Percentiles rank a stretch among this genome's conserved stretches.
Evolutionary conservation across 2,797 vertebrate species (phyloP).

Genomic region (Gila robusta): DNA sequence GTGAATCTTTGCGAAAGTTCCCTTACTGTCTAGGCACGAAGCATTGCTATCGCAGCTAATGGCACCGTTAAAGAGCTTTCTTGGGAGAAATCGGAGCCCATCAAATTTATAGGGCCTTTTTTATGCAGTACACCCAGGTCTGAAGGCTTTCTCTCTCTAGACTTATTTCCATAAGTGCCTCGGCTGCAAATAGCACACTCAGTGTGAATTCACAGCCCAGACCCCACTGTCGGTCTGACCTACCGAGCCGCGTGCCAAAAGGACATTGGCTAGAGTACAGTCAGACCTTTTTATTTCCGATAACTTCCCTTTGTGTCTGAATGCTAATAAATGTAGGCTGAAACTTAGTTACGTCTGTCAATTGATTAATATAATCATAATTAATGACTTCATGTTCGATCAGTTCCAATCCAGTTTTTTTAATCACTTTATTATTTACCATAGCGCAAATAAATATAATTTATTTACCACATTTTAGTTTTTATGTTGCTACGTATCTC

Average conservation of each 20-base stretch:
- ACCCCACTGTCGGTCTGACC: conserved; percentile 28
- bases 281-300: conserved; percentile 29
- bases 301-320: conserved; percentile 28
- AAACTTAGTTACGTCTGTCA: neutral
- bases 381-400: neutral
- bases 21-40: conserved; percentile 48
- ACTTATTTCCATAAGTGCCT: conserved; percentile 65
- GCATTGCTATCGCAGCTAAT: conserved; percentile 56
- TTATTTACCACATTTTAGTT: neutral
- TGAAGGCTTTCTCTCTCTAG: conserved; percentile 57
- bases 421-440: neutral
- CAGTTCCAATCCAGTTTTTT: neutral
- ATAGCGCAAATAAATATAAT: neutral
- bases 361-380: neutral
- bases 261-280: conserved; percentile 48
- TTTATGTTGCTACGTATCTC: no score
- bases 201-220: conserved; percentile 44
- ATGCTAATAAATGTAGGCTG: neutral
- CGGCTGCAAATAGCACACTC: conserved; percentile 60
- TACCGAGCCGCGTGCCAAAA: conserved; percentile 46
- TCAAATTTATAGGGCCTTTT: conserved; percentile 62
- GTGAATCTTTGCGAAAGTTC: conserved; percentile 50
- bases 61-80: conserved; percentile 62
- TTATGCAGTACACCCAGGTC: conserved; percentile 60
- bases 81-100: conserved; percentile 57